phyloP scores from a whole-genome alignment of 2,113 vertebrate genomes.

The Crocuta crocuta region DNA sequence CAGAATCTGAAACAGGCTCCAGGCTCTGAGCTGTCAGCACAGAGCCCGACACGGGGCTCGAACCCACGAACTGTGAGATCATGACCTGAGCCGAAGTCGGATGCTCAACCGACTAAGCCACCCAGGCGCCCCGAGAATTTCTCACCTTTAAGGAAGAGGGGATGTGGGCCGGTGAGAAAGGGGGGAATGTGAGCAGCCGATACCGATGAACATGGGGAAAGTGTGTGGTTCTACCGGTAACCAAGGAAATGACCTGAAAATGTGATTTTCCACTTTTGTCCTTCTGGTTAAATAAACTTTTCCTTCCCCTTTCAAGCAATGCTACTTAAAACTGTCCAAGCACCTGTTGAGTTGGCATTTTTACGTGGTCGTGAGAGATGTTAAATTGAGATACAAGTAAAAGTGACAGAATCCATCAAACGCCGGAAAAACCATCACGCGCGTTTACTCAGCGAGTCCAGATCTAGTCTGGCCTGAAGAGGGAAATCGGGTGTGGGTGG shows the following conservation, averaged over 20 bases:
- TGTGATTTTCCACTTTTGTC: not conserved
- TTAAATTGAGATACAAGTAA: not conserved
- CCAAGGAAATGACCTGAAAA: not conserved
- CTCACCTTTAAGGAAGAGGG: not conserved
- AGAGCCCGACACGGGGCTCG: too few relatives aligned
- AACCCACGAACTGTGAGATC: too few relatives aligned
- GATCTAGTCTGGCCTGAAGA: not conserved
- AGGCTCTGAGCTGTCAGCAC: too few relatives aligned
- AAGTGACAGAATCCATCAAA: not conserved
- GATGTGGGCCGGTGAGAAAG: not conserved
- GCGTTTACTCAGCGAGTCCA: too few relatives aligned
- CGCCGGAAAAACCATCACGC: rapidly evolving
- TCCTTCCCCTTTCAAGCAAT: too few relatives aligned
- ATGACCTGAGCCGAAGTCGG: too few relatives aligned
- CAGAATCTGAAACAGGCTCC: too few relatives aligned
- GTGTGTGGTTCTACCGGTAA: too few relatives aligned
- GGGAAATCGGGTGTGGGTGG: not conserved
- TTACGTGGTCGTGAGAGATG: not conserved
- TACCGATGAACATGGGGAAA: rapidly evolving
- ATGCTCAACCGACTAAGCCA: too few relatives aligned
- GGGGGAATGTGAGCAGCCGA: rapidly evolving
- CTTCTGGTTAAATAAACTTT: rapidly evolving
- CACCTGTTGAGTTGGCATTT: not conserved
- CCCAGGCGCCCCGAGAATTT: not conserved
- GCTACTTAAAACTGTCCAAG: not conserved